phyloP scores from a whole-genome alignment of 2,888 invertebrate genomes.

The Norana najaformis region DNA sequence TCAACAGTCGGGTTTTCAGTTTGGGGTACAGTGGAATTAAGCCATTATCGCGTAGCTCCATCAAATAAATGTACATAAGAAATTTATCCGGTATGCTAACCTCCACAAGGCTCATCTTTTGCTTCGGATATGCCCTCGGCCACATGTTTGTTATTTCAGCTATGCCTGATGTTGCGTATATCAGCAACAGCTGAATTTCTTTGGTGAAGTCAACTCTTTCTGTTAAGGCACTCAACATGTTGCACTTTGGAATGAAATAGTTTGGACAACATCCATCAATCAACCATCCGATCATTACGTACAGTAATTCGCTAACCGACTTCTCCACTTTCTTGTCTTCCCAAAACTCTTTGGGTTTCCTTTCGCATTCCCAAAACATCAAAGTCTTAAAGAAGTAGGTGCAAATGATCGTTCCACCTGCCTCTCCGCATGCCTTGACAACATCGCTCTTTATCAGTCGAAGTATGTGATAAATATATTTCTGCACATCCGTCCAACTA shows the following conservation, averaged over 20 bases:
- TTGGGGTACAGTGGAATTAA: neutral
- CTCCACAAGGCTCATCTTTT: neutral
- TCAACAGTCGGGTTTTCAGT: neutral
- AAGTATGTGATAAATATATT: neutral
- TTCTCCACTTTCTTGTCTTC: neutral
- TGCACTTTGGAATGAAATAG: conserved; percentile 25
- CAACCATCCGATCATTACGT: conserved; percentile 26
- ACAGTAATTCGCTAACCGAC: neutral
- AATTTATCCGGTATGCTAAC: neutral
- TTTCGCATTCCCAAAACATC: conserved; percentile 27
- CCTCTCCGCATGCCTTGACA: neutral
- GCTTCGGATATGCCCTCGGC: neutral
- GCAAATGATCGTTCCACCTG: neutral
- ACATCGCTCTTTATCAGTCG: neutral
- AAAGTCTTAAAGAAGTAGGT: conserved; percentile 29
- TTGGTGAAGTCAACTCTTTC: neutral
- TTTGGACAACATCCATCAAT: conserved; percentile 4
- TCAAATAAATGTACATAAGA: neutral
- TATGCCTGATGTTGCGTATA: neutral
- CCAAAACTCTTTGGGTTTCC: conserved; percentile 25
- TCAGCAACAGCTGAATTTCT: neutral
- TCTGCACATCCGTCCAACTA: no score
- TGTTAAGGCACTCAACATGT: neutral
- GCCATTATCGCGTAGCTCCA: neutral
- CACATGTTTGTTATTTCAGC: neutral